Base-by-base conservation (phyloP, 53 echinoderm and acorn worm genomes). In the Crossaster papposus region DNA sequence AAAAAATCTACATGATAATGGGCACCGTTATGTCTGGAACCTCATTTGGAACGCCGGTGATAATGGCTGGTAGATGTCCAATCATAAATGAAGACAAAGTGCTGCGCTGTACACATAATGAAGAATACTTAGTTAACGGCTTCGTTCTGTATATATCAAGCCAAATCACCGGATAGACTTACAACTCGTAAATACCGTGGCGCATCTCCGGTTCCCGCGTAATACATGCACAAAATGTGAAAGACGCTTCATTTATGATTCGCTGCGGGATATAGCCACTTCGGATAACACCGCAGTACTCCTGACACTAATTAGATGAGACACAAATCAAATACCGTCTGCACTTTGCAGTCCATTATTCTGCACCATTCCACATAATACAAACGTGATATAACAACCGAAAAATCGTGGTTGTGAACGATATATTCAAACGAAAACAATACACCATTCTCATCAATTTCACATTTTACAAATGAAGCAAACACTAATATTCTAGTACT, bases 301-400 rank as follows among this genome's bases (percentile, higher is more conserved):
- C 51, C 22, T 50, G 34, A 78, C 51, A 24, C 78, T 78, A 78
- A 78, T 78, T 51, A 51, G 8, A 20, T 50, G 1, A 2, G 78
- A 51, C 78, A 78, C 78, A 78, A 78, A 24, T 78, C 50, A 50
- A 78, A 78, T 78, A 50, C 51, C 50, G n/a, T 38, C 4, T 78
- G 50, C 78, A 44, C 78, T 78, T 51, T 4, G 78, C 12, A 24
- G 23, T 26, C 35, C 68, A 68, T 68, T 68, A 28, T 68, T 28
- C 28, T 68, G 10, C 15, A 58, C 17, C 58, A 15, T 18, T 18
- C 68, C 1, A 28, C 11, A 26, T 44, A 44, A 44, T 44, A 44
- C 44, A 44, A 44, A 44, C 9, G 44, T 44, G 5, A 44, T 5
- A 7, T 44, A 44, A 44, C 5, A 44, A 44, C 44, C 44, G 44